These are phyloP conservation scores for Cichladusa arquata DNA, from an alignment of 2,113 vertebrate species.

Conservation along the genomic window DNA sequence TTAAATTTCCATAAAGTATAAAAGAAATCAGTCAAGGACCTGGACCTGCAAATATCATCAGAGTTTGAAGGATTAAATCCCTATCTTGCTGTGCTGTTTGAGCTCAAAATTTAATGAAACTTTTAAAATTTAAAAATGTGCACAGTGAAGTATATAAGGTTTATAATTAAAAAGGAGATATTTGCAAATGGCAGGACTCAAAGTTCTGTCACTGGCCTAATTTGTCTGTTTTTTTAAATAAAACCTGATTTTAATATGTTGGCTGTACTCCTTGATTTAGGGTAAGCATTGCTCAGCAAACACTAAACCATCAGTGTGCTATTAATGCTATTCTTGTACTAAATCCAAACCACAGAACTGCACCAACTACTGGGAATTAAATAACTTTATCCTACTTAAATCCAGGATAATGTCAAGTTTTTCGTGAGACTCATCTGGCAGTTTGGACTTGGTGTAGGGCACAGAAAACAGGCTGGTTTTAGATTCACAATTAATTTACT, in stretches of 20 bases:
- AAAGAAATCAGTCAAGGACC: not conserved
- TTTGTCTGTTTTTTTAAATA: not conserved
- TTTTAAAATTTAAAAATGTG: not conserved
- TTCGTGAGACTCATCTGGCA: not conserved
- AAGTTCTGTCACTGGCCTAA: not conserved
- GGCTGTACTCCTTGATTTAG: not conserved
- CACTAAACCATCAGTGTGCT: not conserved
- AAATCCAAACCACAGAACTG: not conserved
- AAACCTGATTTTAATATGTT: not conserved
- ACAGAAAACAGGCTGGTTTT: not conserved
- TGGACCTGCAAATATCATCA: not conserved
- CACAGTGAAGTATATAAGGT: not conserved
- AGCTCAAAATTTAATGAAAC: not conserved
- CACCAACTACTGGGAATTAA: not conserved
- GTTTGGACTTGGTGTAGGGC: accelerated
- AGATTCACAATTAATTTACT: not conserved
- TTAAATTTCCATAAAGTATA: not conserved
- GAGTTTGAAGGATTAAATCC: not conserved
- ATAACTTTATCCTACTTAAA: not conserved
- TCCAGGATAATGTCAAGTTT: not conserved
- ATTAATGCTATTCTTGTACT: not conserved
- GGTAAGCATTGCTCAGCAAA: not conserved
- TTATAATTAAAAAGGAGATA: not conserved
- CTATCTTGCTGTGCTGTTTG: not conserved
- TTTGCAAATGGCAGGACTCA: not conserved